Conservation (phyloP, 23 tunicate genomes). For the Corella eumyota region DNA sequence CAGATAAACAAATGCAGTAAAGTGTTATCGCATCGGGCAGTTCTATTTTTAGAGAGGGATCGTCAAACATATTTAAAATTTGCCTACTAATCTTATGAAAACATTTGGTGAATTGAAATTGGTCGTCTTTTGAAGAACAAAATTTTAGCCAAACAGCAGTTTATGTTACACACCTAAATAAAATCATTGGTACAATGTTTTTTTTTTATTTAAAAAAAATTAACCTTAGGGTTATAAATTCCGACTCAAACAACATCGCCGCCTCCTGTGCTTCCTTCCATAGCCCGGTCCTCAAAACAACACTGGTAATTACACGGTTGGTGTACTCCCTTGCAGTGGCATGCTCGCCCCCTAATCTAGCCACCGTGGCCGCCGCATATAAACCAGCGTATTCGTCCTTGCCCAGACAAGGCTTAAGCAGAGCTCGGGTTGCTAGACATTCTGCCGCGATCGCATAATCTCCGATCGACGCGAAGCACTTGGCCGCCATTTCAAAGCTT, state of each 20-base stretch:
- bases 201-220: too few species aligned
- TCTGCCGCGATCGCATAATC: constrained; percentile 39
- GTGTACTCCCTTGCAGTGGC: constrained; percentile 3
- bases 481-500: constrained; percentile 67
- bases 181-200: too few species aligned
- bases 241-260: constrained; percentile 3
- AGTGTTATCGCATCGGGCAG: too few species aligned
- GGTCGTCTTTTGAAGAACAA: too few species aligned
- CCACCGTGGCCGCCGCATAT: constrained; percentile 40
- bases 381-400: constrained; percentile 42
- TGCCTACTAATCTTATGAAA: too few species aligned
- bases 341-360: constrained; percentile 9
- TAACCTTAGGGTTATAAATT: too few species aligned
- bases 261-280: constrained; percentile 50
- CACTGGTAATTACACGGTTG: constrained; percentile 29
- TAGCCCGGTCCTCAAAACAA: constrained; percentile 38
- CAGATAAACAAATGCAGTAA: too few species aligned
- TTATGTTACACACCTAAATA: too few species aligned
- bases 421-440: constrained; percentile 33
- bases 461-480: constrained; percentile 70
- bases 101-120: too few species aligned
- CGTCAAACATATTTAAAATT: too few species aligned
- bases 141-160: too few species aligned
- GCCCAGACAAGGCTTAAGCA: constrained; percentile 18
- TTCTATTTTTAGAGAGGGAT: too few species aligned